Evolutionary conservation across 1,140 invertebrate genomes (phyloP).

Genomic region (Agraylea sexmaculata): DNA sequence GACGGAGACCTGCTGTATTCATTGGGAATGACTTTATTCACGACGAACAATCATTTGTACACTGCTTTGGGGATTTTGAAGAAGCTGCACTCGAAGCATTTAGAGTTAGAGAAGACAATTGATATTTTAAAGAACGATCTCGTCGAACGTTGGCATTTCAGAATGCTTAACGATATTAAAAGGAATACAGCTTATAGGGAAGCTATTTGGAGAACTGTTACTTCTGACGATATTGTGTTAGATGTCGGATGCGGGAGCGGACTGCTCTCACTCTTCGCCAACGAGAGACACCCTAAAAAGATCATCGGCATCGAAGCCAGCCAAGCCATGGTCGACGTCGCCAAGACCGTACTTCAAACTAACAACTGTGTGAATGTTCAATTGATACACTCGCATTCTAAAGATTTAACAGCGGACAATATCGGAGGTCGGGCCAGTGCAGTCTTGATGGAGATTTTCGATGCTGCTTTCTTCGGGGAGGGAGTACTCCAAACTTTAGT

Average conservation of each 20-base stretch:
- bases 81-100: slow-evolving; percentile 25
- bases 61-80: slow-evolving; percentile 32
- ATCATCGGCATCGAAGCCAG: slow-evolving; percentile 57
- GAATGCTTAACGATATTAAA: slow-evolving; percentile 64
- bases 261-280: slow-evolving; percentile 52
- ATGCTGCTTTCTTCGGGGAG: slow-evolving; percentile 68
- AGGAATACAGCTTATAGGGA: slow-evolving; percentile 52
- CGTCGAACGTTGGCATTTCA: slow-evolving; percentile 68
- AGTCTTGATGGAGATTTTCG: slow-evolving; percentile 66
- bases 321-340: slow-evolving; percentile 47
- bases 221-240: slow-evolving; percentile 43
- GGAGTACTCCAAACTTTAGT: slow-evolving; percentile 50
- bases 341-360: slow-evolving; percentile 43
- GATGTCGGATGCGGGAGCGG: slow-evolving; percentile 69
- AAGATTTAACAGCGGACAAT: slow-evolving; percentile 33
- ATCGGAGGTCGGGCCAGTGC: slow-evolving; percentile 48
- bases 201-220: slow-evolving; percentile 48
- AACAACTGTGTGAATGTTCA: slow-evolving; percentile 41
- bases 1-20: slow-evolving; percentile 29
- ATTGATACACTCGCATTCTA: slow-evolving; percentile 29
- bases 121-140: slow-evolving; percentile 34
- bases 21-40: slow-evolving; percentile 30
- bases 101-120: slow-evolving; percentile 31
- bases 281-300: slow-evolving; percentile 39
- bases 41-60: slow-evolving; percentile 25